Percentiles rank a stretch among this genome's conserved stretches.
Evolutionary conservation across 2,888 invertebrate species (phyloP).

Genomic region (Tolmerus cingulatus): DNA sequence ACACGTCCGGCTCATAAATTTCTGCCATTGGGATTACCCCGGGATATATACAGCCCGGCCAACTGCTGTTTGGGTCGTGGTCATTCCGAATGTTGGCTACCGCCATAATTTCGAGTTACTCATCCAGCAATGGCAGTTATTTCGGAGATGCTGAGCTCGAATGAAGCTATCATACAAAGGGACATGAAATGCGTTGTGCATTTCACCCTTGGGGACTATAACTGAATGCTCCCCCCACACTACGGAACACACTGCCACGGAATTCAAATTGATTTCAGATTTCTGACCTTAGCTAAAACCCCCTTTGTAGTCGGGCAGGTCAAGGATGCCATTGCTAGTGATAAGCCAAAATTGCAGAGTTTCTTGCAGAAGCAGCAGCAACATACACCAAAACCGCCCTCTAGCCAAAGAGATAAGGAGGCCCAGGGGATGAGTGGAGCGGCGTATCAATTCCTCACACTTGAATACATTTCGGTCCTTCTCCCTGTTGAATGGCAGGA

Average conservation of each 20-base stretch:
- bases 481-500: constrained; percentile 1
- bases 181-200: constrained; percentile 24
- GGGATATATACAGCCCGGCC: not conserved
- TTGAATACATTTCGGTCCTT: constrained; percentile 8
- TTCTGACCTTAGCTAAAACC: constrained; percentile 23
- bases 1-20: constrained; percentile 34
- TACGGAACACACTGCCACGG: not conserved
- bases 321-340: constrained; percentile 18
- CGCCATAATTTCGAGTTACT: constrained; percentile 20
- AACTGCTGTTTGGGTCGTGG: constrained; percentile 1
- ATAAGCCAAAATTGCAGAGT: constrained; percentile 15
- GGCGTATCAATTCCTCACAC: constrained; percentile 18
- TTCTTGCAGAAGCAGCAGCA: not conserved
- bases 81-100: not conserved
- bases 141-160: not conserved
- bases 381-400: not conserved
- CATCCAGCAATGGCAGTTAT: constrained; percentile 21
- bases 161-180: constrained; percentile 15
- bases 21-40: not conserved
- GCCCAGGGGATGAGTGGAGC: not conserved
- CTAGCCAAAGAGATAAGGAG: not conserved
- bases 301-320: constrained; percentile 27
- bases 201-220: not conserved
- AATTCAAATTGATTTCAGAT: constrained; percentile 20
- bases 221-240: not conserved